A percentile compares a stretch with the other conserved stretches of the same genome.
Evolutionary conservation across 2,797 vertebrate species (phyloP).

Genomic region (Sphenodon punctatus): DNA sequence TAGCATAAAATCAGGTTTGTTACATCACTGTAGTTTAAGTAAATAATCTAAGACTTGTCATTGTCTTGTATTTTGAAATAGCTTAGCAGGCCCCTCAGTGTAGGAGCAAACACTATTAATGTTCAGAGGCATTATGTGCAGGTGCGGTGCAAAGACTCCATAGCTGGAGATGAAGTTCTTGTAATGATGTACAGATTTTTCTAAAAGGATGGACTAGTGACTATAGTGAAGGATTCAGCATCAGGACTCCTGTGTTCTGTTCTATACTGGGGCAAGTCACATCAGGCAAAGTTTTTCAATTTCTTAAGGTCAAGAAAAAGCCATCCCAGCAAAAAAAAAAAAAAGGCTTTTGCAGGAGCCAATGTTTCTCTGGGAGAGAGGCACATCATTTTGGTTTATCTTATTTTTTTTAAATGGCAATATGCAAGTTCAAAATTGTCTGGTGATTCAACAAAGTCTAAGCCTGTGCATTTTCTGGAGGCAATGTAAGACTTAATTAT

Average conservation of each 20-base stretch:
- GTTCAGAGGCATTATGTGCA: background rate
- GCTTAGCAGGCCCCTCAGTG: slow-evolving; percentile 49
- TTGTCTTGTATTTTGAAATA: slow-evolving; percentile 64
- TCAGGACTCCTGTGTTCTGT: background rate
- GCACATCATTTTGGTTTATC: no score
- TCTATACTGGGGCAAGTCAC: background rate
- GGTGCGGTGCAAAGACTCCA: background rate
- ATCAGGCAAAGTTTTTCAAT: no score
- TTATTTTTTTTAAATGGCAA: no score
- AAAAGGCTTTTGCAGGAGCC: no score
- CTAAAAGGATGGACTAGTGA: background rate
- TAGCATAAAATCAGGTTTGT: slow-evolving; percentile 66
- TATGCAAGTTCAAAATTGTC: no score
- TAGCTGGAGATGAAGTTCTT: background rate
- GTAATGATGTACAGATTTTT: no score
- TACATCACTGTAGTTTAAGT: slow-evolving; percentile 66
- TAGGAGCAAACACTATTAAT: slow-evolving; percentile 52
- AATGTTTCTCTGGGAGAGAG: no score
- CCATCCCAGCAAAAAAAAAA: no score
- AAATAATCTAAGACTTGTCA: slow-evolving; percentile 67
- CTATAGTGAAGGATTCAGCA: background rate
- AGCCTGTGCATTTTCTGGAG: no score
- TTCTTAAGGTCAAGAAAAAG: no score
- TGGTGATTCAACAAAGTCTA: no score
- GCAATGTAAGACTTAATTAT: no score